Evolutionary conservation across 1,140 invertebrate species (phyloP).

Genomic region (Ceratina australensis): DNA sequence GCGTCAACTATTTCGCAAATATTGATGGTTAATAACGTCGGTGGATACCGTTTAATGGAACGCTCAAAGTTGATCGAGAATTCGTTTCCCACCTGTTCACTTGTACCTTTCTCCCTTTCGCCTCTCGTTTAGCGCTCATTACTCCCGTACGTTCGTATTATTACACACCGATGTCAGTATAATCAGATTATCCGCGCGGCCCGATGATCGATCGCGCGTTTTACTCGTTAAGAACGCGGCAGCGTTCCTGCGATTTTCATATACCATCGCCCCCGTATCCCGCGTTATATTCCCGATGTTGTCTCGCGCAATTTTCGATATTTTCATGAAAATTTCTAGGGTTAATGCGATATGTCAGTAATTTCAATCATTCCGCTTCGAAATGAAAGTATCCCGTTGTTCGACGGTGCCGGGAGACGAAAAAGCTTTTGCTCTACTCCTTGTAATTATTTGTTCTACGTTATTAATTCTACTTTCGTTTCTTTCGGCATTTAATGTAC

Average conservation of each 20-base stretch:
- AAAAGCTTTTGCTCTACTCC: too few species aligned
- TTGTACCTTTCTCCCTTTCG: conserved; percentile 33
- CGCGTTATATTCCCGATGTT: background rate
- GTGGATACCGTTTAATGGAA: conserved; percentile 43
- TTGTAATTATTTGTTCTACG: too few species aligned
- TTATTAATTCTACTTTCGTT: too few species aligned
- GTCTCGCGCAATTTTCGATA: background rate
- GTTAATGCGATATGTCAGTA: too few species aligned
- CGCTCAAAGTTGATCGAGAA: conserved; percentile 43
- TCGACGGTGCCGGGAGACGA: too few species aligned
- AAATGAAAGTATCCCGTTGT: too few species aligned
- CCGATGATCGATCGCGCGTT: conserved; percentile 37
- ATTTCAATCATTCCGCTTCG: too few species aligned
- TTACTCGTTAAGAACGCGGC: conserved; percentile 36
- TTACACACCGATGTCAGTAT: conserved; percentile 44
- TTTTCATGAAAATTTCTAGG: too few species aligned
- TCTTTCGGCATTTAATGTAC: too few species aligned
- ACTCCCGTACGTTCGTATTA: conserved; percentile 31
- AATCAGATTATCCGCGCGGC: conserved; percentile 36
- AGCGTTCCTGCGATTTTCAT: conserved; percentile 24
- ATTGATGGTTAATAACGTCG: conserved; percentile 47
- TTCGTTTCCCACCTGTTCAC: conserved; percentile 37
- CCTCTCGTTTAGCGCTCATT: conserved; percentile 42
- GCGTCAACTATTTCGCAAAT: conserved; percentile 49
- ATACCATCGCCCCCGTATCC: background rate